Evolutionary conservation across 2,113 vertebrate species (phyloP), one percentile per base, ranked within the genome.

Genomic region (Rhea pennata): DNA sequence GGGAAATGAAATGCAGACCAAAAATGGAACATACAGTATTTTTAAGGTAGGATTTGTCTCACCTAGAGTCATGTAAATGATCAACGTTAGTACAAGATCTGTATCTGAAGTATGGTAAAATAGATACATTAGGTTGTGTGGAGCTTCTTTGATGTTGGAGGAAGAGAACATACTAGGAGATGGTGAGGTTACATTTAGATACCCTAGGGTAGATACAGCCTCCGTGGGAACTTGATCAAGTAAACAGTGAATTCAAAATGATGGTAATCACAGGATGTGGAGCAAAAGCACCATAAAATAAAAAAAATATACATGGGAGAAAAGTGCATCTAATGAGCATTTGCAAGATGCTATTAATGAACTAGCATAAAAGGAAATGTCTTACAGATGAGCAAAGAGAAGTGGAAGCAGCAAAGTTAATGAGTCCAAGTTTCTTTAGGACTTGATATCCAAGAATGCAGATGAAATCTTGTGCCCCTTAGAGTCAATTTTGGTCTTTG

Each of bases 301-400:
- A 73, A 62, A 73, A 62, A 93, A 65, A 42, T 2, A 22, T 59
- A 40, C 11, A 21, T 40, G 12, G 65, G 62, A 88, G 42, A 94
- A 58, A 70, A 93, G 33, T 50, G 10, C 29, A 59, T 36, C 22
- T 40, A 76, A 91, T 91, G 67, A 87, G 12, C 36, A 74, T 87
- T 92, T 92, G n/a, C 36, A 59, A 77, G 14, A 82, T 62, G 33
- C 33, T 78, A 2, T 69, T 78, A 53, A 29, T 54, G 58, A 69
- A 82, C 22, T 14, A 76, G 15, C 33, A 27, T 87, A 61, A 87
- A 94, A 92, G 87, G 86, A 95, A 94, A 92, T 92, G 66, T 87
- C 36, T 87, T 93, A 74, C 64, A 93, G 54, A 93, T 83, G 64
- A 87, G 24, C n/a, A 54, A 15, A 85, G 53, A 53, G 80, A 90